Evolutionary conservation across 1,140 invertebrate genomes (phyloP).

Genomic region (Spodoptera frugiperda): DNA sequence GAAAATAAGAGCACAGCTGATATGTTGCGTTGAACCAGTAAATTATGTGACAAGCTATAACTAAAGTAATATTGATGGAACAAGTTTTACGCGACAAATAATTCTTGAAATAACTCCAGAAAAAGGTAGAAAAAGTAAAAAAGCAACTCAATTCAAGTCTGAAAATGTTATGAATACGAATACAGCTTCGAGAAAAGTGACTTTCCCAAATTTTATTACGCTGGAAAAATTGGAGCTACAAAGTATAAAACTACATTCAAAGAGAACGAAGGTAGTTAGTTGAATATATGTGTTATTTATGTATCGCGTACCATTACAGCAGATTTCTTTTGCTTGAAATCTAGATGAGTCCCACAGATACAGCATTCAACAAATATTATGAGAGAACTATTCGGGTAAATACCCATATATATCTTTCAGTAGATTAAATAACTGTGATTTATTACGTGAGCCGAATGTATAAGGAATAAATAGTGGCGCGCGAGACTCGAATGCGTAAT

Average conservation of each 20-base stretch:
- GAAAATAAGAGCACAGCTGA: background rate
- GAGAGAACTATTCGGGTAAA: constrained; percentile 31
- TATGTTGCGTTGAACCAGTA: background rate
- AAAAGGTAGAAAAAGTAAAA: background rate
- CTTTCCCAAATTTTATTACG: constrained; percentile 24
- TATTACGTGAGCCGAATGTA: constrained; percentile 68
- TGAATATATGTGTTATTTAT: constrained; percentile 32
- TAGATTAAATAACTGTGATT: constrained; percentile 75
- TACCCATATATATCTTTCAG: constrained; percentile 60
- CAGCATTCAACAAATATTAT: constrained; percentile 42
- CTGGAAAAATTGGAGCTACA: background rate
- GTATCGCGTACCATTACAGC: background rate
- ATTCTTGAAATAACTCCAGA: constrained; percentile 11
- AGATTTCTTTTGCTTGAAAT: constrained; percentile 25
- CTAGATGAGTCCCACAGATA: constrained; percentile 35
- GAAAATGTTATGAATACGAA: constrained; percentile 26
- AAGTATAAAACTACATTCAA: constrained; percentile 1
- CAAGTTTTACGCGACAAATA: constrained; percentile 12
- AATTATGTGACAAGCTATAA: background rate
- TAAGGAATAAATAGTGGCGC: constrained; percentile 67
- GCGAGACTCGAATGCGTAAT: constrained; percentile 64
- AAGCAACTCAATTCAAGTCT: constrained; percentile 23
- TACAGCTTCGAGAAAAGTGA: constrained; percentile 5
- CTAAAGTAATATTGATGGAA: constrained; percentile 8
- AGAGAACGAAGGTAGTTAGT: constrained; percentile 15